Conservation (phyloP, 2,113 vertebrate genomes). For the Myanophis thanlyinensis region DNA sequence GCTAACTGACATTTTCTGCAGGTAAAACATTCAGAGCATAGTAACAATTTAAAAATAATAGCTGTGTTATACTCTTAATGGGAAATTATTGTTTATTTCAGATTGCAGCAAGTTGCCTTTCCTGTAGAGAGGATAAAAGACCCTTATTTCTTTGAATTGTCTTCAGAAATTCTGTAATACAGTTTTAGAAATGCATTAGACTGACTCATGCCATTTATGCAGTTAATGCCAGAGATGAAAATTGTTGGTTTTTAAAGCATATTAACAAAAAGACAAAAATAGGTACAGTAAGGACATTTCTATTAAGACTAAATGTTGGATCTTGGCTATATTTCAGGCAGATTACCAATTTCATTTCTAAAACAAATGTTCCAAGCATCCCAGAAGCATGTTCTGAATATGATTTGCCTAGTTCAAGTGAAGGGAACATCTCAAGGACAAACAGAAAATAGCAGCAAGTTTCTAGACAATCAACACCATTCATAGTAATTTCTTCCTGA, state of each 20-base stretch:
- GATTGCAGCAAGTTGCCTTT: background rate
- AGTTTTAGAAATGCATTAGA: background rate
- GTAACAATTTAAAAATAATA: constrained; percentile 9
- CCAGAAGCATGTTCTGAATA: background rate
- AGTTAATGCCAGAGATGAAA: constrained; percentile 19
- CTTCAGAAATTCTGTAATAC: background rate
- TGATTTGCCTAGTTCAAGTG: background rate
- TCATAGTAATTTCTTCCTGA: background rate
- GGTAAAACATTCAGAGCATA: background rate
- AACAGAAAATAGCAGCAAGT: background rate
- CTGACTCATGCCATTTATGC: background rate
- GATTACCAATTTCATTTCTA: background rate
- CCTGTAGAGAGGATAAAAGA: background rate
- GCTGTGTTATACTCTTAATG: background rate
- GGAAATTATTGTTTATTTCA: constrained; percentile 2
- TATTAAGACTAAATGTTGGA: background rate
- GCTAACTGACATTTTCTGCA: background rate
- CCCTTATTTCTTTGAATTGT: background rate
- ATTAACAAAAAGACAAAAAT: background rate
- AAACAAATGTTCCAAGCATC: background rate
- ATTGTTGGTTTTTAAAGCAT: background rate
- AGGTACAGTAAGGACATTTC: background rate
- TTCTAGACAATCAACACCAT: background rate
- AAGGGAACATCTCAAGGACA: background rate
- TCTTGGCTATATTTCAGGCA: background rate